These are phyloP conservation scores for Hepsetus odoe DNA, from an alignment of 2,113 vertebrate species.

Conservation along the genomic window DNA sequence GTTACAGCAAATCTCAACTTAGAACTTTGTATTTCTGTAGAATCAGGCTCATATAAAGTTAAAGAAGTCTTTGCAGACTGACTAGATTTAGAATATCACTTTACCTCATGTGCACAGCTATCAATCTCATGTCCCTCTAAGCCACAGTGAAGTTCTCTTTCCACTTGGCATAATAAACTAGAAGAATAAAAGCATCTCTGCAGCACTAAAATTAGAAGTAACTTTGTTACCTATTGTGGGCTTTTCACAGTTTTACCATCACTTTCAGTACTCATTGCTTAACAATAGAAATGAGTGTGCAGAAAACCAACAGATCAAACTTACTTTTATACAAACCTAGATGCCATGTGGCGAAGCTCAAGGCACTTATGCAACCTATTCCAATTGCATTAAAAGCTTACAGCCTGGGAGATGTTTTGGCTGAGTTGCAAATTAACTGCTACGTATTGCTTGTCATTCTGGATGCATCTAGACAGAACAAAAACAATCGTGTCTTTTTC, in stretches of 20 bases:
- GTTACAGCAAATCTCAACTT: too few relatives aligned
- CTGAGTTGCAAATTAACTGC: neutral
- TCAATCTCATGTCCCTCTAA: too few relatives aligned
- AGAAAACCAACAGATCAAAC: neutral
- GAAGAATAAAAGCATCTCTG: neutral
- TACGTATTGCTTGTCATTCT: neutral
- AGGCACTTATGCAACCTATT: neutral
- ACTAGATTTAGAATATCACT: too few relatives aligned
- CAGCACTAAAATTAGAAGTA: neutral
- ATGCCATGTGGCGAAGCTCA: neutral
- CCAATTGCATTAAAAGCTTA: constrained; percentile 8
- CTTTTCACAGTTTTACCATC: neutral
- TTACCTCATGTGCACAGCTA: too few relatives aligned
- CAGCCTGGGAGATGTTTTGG: neutral
- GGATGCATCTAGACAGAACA: neutral
- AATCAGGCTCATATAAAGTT: too few relatives aligned
- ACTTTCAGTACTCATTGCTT: neutral
- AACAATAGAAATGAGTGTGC: neutral
- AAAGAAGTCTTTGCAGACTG: too few relatives aligned
- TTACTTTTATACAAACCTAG: neutral
- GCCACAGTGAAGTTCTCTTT: neutral
- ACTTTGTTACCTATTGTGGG: neutral
- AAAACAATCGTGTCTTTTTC: neutral
- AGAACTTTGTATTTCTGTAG: too few relatives aligned
- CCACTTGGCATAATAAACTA: neutral